A percentile compares a stretch with the other conserved stretches of the same genome.
Conservation (phyloP, 2,888 invertebrate species). For the Rotaria magnacalcarata region DNA sequence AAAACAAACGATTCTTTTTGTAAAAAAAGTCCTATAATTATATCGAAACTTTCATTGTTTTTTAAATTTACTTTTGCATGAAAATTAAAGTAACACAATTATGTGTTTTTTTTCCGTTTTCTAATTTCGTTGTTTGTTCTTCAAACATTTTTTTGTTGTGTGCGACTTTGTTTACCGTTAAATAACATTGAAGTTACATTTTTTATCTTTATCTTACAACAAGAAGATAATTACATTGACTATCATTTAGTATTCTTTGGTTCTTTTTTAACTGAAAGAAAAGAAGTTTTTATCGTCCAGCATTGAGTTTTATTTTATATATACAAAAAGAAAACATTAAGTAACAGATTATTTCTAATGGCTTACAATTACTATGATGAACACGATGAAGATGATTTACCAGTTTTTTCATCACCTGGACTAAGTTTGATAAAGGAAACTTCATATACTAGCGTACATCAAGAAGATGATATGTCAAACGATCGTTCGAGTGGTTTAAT, state of each 20-base stretch:
- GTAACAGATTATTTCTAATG: not conserved
- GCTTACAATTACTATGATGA: not conserved
- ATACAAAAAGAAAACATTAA: not conserved
- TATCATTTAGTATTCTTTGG: not conserved
- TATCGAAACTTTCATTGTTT: too few species aligned
- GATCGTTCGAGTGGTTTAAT: not conserved
- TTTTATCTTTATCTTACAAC: not conserved
- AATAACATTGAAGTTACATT: too few species aligned
- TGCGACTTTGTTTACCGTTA: too few species aligned
- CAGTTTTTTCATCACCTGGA: not conserved
- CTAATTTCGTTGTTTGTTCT: too few species aligned
- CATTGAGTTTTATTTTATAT: not conserved
- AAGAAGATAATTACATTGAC: not conserved
- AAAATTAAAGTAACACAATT: too few species aligned
- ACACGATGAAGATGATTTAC: not conserved
- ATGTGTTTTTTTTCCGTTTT: too few species aligned
- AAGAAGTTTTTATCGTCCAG: not conserved
- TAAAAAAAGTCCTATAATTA: too few species aligned
- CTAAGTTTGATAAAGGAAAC: not conserved
- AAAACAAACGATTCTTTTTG: too few species aligned
- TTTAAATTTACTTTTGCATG: too few species aligned
- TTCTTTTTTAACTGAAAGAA: not conserved
- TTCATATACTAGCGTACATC: not conserved
- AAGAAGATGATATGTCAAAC: not conserved
- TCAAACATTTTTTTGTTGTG: too few species aligned